phyloP scores from a whole-genome alignment of 2,888 invertebrate genomes.

The Hylaea fasciaria region DNA sequence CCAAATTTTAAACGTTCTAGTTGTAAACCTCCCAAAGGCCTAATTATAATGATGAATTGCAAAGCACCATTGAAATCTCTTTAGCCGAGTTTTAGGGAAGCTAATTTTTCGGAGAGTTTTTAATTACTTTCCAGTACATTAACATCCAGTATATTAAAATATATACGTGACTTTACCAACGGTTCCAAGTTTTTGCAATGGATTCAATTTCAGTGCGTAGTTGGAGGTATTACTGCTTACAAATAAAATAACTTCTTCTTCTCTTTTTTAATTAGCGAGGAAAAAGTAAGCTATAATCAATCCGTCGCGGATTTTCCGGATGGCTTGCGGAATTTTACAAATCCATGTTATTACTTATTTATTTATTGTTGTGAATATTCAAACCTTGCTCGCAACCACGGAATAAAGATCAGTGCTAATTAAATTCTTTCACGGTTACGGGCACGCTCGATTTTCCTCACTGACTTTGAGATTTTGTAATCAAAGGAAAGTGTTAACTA shows the following conservation, averaged over 20 bases:
- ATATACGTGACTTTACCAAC: no score
- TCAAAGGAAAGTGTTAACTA: not conserved
- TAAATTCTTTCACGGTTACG: not conserved
- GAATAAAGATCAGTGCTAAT: not conserved
- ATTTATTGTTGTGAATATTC: no score
- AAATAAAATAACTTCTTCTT: no score
- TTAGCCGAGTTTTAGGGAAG: not conserved
- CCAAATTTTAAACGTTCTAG: constrained; percentile 9
- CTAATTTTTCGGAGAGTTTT: not conserved
- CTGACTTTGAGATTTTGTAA: constrained; percentile 5
- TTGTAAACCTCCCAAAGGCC: constrained; percentile 6
- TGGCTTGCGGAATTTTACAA: no score
- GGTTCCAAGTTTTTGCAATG: not conserved
- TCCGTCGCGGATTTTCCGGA: no score
- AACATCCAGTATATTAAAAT: no score
- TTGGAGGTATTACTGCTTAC: no score
- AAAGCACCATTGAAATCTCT: not conserved
- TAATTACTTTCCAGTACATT: no score
- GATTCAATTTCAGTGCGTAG: no score
- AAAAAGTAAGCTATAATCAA: no score
- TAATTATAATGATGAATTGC: constrained; percentile 6
- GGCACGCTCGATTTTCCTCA: not conserved
- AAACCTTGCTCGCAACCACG: not conserved
- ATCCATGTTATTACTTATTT: no score
- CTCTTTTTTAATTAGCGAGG: no score